Evolutionary conservation across 2,797 vertebrate species (phyloP).

Genomic region (Jordanella pulchra): DNA sequence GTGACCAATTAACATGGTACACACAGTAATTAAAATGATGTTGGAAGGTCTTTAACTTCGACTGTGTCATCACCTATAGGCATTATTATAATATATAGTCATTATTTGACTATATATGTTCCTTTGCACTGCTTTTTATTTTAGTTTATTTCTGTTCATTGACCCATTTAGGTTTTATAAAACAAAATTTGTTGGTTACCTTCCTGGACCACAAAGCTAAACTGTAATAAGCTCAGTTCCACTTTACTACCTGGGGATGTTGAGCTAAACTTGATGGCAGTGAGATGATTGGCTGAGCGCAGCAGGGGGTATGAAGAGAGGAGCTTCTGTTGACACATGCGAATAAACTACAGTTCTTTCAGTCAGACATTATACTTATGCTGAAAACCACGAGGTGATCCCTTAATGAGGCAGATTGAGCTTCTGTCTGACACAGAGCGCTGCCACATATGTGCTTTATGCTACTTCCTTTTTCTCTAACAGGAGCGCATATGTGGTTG

Average conservation of each 20-base stretch:
- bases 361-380: slow-evolving; percentile 51
- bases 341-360: slow-evolving; percentile 38
- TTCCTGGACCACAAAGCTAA: too few species aligned
- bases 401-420: slow-evolving; percentile 21
- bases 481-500: slow-evolving; percentile 8
- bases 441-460: neutral
- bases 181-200: too few species aligned
- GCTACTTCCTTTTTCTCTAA: neutral
- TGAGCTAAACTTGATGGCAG: neutral
- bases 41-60: too few species aligned
- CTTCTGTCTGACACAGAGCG: neutral
- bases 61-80: too few species aligned
- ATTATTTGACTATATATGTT: too few species aligned
- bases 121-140: too few species aligned
- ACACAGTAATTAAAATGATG: too few species aligned
- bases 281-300: slow-evolving; percentile 49
- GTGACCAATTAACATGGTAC: neutral
- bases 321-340: slow-evolving; percentile 43
- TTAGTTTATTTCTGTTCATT: too few species aligned
- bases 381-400: slow-evolving; percentile 26
- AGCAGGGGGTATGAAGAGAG: slow-evolving; percentile 22
- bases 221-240: neutral
- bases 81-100: too few species aligned
- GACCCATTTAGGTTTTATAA: too few species aligned
- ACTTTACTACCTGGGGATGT: neutral